Conservation (phyloP, 2,888 invertebrate species). For the Euspilapteryx auroguttella region DNA sequence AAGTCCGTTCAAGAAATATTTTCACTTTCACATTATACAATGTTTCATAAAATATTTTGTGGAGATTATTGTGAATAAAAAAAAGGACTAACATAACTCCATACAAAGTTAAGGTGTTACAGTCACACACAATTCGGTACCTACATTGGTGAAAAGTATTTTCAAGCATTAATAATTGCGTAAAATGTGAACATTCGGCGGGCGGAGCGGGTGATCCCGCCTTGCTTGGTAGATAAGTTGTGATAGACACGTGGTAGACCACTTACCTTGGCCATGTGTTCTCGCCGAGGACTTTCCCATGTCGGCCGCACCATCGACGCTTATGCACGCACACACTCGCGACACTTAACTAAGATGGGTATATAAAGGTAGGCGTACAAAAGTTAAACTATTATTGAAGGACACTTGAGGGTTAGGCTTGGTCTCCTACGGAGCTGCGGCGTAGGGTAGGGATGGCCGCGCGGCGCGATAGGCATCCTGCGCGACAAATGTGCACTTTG, state of each 20-base stretch:
- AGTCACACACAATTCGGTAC: too few species aligned
- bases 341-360: slow-evolving; percentile 44
- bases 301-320: slow-evolving; percentile 59
- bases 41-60: too few species aligned
- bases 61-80: too few species aligned
- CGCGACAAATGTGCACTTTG: slow-evolving; percentile 30
- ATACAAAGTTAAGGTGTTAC: too few species aligned
- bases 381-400: slow-evolving; percentile 54
- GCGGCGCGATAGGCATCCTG: slow-evolving; percentile 60
- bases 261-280: slow-evolving; percentile 62
- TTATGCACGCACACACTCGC: slow-evolving; percentile 42
- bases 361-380: slow-evolving; percentile 56
- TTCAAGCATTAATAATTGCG: too few species aligned
- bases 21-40: too few species aligned
- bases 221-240: too few species aligned
- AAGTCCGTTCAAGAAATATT: too few species aligned
- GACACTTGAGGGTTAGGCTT: slow-evolving; percentile 47
- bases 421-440: slow-evolving; percentile 48
- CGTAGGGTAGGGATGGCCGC: slow-evolving; percentile 56
- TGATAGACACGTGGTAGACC: slow-evolving; percentile 22
- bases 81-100: too few species aligned
- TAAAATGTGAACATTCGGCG: too few species aligned
- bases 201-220: too few species aligned
- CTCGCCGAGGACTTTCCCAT: slow-evolving; percentile 63
- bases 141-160: too few species aligned